phyloP scores from a whole-genome alignment of 1,140 invertebrate species.

The silkworm (Bombyx mori) region ASM3026992v2 NC_085128.1:4929001-4929500 shows the following conservation, averaged over 20 bases:
- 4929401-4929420: slow-evolving; percentile 55
- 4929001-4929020: too few species aligned
- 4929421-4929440: slow-evolving; percentile 51
- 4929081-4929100: too few species aligned
- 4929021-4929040: too few species aligned
- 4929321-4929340: slow-evolving; percentile 22
- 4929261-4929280: slow-evolving; percentile 65
- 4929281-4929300: slow-evolving; percentile 32
- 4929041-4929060: too few species aligned
- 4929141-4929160: too few species aligned
- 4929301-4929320: slow-evolving; percentile 21
- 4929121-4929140: too few species aligned
- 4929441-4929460: background rate
- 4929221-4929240: slow-evolving; percentile 20
- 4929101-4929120: too few species aligned
- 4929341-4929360: slow-evolving; percentile 27
- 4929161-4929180: too few species aligned
- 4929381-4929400: slow-evolving; percentile 45
- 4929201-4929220: too few species aligned
- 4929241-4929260: slow-evolving; percentile 84
- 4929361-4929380: slow-evolving; percentile 42
- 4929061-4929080: too few species aligned
- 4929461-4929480: background rate
- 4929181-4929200: too few species aligned
- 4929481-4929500: background rate